These are phyloP conservation scores for Apogon talboti DNA, from an alignment of 2,797 vertebrate species.

Conservation along the genomic window DNA sequence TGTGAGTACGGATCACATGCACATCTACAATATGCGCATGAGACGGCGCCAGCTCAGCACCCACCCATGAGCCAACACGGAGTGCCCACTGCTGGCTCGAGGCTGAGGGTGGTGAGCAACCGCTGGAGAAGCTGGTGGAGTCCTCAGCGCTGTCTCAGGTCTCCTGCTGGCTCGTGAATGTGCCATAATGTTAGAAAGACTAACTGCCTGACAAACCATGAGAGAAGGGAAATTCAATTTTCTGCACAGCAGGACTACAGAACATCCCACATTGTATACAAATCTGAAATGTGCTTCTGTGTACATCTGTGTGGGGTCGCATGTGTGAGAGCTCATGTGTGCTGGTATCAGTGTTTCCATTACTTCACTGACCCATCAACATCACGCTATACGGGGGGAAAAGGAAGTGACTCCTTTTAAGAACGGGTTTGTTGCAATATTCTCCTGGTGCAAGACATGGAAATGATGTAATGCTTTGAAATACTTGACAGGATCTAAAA, in stretches of 20 bases:
- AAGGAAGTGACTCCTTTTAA: conserved; percentile 51
- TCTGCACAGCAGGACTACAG: conserved; percentile 39
- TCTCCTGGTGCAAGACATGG: conserved; percentile 52
- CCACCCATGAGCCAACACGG: conserved; percentile 38
- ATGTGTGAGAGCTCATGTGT: neutral
- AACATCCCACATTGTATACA: conserved; percentile 43
- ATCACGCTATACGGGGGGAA: conserved; percentile 19
- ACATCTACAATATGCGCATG: conserved; percentile 12
- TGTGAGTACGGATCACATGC: neutral
- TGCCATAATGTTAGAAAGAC: conserved; percentile 47
- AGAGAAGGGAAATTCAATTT: conserved; percentile 62
- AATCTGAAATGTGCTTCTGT: conserved; percentile 24
- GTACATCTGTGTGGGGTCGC: conserved; percentile 7
- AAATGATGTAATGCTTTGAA: conserved; percentile 79
- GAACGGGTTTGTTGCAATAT: conserved; percentile 50
- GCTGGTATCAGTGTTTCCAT: conserved; percentile 3
- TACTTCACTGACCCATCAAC: conserved; percentile 46
- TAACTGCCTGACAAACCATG: conserved; percentile 55
- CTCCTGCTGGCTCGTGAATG: conserved; percentile 57
- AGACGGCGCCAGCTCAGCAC: neutral
- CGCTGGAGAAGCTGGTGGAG: conserved; percentile 33
- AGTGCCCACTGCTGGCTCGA: conserved; percentile 31
- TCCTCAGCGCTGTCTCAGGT: conserved; percentile 37
- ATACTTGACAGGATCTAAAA: conserved; percentile 69
- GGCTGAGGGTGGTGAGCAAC: conserved; percentile 33